phyloP scores from a whole-genome alignment of 2,888 invertebrate species.

The Torymus tubicola region DNA sequence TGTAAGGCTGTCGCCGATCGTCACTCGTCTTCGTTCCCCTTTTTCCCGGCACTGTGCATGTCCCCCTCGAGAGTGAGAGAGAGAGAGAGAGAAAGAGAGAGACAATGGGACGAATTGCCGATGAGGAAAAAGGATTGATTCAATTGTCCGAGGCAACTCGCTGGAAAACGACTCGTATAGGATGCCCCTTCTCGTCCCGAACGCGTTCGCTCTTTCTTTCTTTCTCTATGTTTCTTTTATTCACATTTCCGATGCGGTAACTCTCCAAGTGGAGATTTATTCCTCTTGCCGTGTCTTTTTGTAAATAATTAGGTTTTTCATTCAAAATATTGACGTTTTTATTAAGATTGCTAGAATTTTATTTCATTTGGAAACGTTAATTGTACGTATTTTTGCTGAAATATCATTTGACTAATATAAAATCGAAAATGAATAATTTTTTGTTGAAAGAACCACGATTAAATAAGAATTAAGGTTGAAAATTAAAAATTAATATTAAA shows the following conservation, averaged over 20 bases:
- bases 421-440: too few species aligned
- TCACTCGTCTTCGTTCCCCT: conserved; percentile 7
- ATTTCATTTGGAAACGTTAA: too few species aligned
- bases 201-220: conserved; percentile 15
- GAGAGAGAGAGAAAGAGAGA: background rate
- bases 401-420: too few species aligned
- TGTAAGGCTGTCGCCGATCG: background rate
- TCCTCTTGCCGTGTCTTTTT: background rate
- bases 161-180: conserved; percentile 48
- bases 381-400: too few species aligned
- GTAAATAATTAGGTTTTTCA: background rate
- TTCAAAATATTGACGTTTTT: too few species aligned
- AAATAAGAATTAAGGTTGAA: too few species aligned
- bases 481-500: too few species aligned
- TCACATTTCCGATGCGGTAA: background rate
- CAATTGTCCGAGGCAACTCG: conserved; percentile 41
- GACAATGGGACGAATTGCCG: conserved; percentile 40
- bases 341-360: too few species aligned
- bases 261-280: background rate
- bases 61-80: background rate
- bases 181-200: background rate
- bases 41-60: too few species aligned
- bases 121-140: conserved; percentile 49
- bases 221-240: background rate
- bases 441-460: too few species aligned